Base-by-base conservation (phyloP, 2,888 invertebrate genomes). In the Agonum fuliginosum region DNA sequence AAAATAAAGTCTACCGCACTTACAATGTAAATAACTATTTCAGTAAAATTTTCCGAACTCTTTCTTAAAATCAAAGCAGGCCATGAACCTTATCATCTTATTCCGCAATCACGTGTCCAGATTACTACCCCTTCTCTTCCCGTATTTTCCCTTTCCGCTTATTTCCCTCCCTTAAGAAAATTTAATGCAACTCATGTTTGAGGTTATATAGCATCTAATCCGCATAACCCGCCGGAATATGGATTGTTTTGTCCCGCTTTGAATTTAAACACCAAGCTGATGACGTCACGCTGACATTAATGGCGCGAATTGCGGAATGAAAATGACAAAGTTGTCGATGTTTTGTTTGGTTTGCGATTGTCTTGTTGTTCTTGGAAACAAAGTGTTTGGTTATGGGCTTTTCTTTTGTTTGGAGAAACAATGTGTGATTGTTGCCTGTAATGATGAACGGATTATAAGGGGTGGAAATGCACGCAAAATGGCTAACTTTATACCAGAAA, bases 21-120 rank as follows among this genome's bases (percentile, higher is more conserved):
- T n/a, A n/a, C n/a, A n/a, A n/a, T n/a, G n/a, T n/a, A n/a, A n/a
- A n/a, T n/a, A n/a, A n/a, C n/a, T n/a, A n/a, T n/a, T n/a, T n/a
- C n/a, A n/a, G n/a, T n/a, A n/a, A n/a, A n/a, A n/a, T n/a, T n/a
- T n/a, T n/a, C n/a, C n/a, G n/a, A n/a, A n/a, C n/a, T n/a, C n/a
- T n/a, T n/a, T n/a, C 48, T 48, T 20, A 22, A 24, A 27, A 54
- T 54, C 54, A 54, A 54, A 54, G 24, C 24, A 24, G 20, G 22
- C 51, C 10, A 22, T 54, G 24, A 37, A 37, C 10, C 37, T n/a
- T n/a, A 12, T 3, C n/a, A 12, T 10, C 37, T 37, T 37, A 10
- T 37, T 37, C 37, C 24, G n/a, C 10, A n/a, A 4, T 22, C 19
- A 17, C 48, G 54, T 27, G 54, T 24, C 54, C 10, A 20, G 48